Conservation (phyloP, 1,140 invertebrate genomes). For the Polypedilum vanderplanki region DNA sequence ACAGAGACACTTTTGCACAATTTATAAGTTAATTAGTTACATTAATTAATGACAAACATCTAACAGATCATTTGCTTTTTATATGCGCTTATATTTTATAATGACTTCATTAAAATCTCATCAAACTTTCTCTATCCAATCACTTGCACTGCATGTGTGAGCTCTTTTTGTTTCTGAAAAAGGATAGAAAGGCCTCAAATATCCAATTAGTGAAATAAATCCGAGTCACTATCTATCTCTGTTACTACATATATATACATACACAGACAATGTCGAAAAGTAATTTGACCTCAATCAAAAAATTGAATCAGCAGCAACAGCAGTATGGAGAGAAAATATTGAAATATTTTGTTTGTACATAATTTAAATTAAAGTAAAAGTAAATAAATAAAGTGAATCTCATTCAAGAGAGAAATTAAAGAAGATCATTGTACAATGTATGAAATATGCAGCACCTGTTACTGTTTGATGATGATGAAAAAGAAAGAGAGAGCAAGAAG, state of each 20-base stretch:
- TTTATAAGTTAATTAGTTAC: neutral
- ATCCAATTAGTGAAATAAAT: constrained; percentile 14
- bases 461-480: neutral
- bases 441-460: neutral
- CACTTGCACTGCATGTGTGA: no score
- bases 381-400: neutral
- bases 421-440: neutral
- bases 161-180: neutral
- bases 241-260: no score
- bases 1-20: neutral
- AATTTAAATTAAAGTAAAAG: neutral
- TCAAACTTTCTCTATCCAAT: neutral
- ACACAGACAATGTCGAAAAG: neutral
- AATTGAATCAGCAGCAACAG: neutral
- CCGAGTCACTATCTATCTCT: constrained; percentile 7
- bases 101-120: neutral
- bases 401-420: neutral
- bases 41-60: neutral
- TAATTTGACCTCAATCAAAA: constrained; percentile 18
- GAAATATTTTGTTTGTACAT: neutral
- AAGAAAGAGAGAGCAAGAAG: neutral
- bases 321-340: neutral
- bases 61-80: neutral
- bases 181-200: constrained; percentile 2
- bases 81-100: neutral